Evolutionary conservation across 2,113 vertebrate genomes (phyloP).

Genomic region (Herpetotheres cachinnans): DNA sequence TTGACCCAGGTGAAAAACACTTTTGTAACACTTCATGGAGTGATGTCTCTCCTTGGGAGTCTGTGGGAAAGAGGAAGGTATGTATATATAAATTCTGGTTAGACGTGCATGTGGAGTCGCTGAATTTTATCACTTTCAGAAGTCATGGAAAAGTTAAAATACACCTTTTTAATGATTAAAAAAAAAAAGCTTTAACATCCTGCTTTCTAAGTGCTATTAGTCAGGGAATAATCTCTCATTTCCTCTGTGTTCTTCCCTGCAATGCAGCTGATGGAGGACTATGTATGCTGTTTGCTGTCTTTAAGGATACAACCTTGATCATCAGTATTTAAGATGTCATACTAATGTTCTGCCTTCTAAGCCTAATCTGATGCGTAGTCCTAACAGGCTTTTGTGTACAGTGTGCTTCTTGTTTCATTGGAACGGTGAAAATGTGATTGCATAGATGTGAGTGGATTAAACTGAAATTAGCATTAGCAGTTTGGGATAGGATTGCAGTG

Average conservation of each 20-base stretch:
- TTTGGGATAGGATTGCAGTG: background rate
- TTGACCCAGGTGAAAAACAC: conserved; percentile 80
- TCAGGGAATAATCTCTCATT: background rate
- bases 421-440: background rate
- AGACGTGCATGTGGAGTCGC: fast-evolving
- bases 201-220: background rate
- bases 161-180: background rate
- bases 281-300: fast-evolving
- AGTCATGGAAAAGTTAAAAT: background rate
- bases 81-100: background rate
- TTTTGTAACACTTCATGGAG: conserved; percentile 80
- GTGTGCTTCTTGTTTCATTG: background rate
- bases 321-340: background rate
- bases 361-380: background rate
- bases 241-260: background rate
- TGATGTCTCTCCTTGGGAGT: conserved; percentile 80
- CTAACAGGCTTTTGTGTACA: background rate
- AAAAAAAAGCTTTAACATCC: background rate
- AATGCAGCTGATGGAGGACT: background rate
- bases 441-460: background rate
- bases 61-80: conserved; percentile 78
- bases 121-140: background rate
- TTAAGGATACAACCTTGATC: background rate
- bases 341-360: background rate
- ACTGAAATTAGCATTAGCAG: background rate